phyloP scores from a whole-genome alignment of 2,113 vertebrate genomes.

The Rhinoderma darwinii region DNA sequence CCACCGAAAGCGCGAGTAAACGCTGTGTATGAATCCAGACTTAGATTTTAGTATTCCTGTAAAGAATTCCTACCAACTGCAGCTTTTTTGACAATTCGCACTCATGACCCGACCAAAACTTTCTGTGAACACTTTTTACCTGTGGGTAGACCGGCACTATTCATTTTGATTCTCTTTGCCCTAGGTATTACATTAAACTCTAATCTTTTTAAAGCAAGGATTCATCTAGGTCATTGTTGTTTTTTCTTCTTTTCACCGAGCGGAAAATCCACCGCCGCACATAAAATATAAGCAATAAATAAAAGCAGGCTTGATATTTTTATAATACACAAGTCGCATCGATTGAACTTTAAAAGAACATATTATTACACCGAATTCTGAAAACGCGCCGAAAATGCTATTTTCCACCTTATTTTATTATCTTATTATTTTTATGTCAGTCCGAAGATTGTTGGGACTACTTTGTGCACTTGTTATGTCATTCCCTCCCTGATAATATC shows the following conservation, averaged over 20 bases:
- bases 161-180: conserved; percentile 35
- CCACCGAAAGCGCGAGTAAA: too few species aligned
- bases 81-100: not conserved
- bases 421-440: not conserved
- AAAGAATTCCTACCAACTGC: not conserved
- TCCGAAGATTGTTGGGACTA: not conserved
- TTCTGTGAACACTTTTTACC: conserved; percentile 37
- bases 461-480: conserved; percentile 1
- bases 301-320: conserved; percentile 55
- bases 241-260: conserved; percentile 22
- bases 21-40: too few species aligned
- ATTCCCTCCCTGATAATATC: conserved; percentile 26
- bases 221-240: conserved; percentile 47
- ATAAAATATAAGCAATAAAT: conserved; percentile 54
- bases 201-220: conserved; percentile 46
- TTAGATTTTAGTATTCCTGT: not conserved
- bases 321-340: conserved; percentile 56
- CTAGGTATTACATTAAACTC: conserved; percentile 55
- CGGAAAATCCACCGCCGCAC: conserved; percentile 27
- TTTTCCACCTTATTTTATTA: not conserved
- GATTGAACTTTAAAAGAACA: conserved; percentile 55
- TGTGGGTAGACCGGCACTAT: not conserved
- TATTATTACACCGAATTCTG: conserved; percentile 39
- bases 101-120: conserved; percentile 10
- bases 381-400: not conserved